Evolutionary conservation across 2,113 vertebrate species (phyloP), one percentile per base, ranked within the genome.

Genomic region (Morone chrysops): DNA sequence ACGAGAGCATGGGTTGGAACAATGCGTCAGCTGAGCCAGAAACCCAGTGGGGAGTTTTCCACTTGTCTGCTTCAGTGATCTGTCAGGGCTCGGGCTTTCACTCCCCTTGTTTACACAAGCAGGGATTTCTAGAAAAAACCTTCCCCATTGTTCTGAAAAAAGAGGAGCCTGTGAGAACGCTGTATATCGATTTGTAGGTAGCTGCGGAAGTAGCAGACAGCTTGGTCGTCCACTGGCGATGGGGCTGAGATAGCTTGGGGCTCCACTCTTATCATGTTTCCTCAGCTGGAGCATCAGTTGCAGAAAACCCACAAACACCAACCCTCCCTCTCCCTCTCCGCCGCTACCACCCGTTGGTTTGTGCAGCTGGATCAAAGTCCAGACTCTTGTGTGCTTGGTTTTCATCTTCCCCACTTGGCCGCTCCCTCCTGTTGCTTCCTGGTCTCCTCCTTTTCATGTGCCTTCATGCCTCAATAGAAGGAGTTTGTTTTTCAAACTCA

Each of bases 211-310:
- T 56, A 53, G 50, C 18, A 10, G 60, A 53, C 48, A 31, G 53
- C 66, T 68, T 31, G 47, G 40, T 22, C 20, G 2, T 67, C 40
- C 65, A 14, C 43, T 69, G 65, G 43, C 13, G 20, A 54, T 50
- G n/a, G 13, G 36, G 13, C 43, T 61, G 2, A 36, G 63, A 36
- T n/a, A 17, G 36, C 77, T 82, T 0, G 2, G 54, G 66, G 75
- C 45, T 69, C 2, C 3, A 1, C 43, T 83, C 88, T 92, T 89
- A 88, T 92, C 83, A 9, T 79, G 69, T 91, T 92, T 92, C 75
- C 84, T 90, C 92, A 92, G 90, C 90, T 88, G 89, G 68, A 87
- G 82, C 83, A 83, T 89, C 86, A 77, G 86, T 88, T 68, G 78
- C 61, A 65, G 20, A 70, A 51, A 4, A 69, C 69, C 47, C 70